A percentile compares a stretch with the other conserved stretches of the same genome.
Evolutionary conservation across 2,888 invertebrate genomes (phyloP).

Genomic region (Conomelus anceps): DNA sequence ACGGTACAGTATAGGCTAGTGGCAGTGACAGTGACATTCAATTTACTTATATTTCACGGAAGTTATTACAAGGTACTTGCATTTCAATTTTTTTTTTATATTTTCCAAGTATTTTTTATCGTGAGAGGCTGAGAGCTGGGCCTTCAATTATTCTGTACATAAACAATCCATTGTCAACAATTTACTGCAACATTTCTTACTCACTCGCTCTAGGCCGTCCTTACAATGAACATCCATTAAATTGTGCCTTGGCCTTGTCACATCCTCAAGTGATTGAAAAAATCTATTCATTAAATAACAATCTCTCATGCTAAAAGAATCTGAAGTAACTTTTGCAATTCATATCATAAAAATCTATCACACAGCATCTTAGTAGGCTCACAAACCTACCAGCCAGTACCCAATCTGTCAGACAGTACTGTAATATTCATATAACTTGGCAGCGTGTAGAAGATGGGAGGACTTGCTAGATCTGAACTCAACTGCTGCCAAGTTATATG

Average conservation of each 20-base stretch:
- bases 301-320: not conserved
- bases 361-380: not conserved
- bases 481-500: no score
- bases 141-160: not conserved
- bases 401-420: no score
- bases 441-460: no score
- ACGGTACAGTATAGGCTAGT: not conserved
- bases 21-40: not conserved
- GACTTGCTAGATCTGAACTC: no score
- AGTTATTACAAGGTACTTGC: not conserved
- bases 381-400: no score
- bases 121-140: no score
- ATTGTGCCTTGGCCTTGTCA: not conserved
- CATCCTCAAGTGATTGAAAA: not conserved
- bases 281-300: not conserved
- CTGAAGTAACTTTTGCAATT: not conserved
- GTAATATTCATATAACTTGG: no score
- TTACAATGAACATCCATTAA: not conserved
- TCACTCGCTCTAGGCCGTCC: not conserved
- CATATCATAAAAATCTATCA: not conserved
- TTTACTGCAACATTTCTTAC: not conserved
- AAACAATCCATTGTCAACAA: not conserved
- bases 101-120: not conserved
- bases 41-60: not conserved
- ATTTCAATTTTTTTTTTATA: not conserved